These are phyloP conservation scores for Lycorma delicatula DNA, from an alignment of 1,140 invertebrate genomes.

Conservation along the genomic window DNA sequence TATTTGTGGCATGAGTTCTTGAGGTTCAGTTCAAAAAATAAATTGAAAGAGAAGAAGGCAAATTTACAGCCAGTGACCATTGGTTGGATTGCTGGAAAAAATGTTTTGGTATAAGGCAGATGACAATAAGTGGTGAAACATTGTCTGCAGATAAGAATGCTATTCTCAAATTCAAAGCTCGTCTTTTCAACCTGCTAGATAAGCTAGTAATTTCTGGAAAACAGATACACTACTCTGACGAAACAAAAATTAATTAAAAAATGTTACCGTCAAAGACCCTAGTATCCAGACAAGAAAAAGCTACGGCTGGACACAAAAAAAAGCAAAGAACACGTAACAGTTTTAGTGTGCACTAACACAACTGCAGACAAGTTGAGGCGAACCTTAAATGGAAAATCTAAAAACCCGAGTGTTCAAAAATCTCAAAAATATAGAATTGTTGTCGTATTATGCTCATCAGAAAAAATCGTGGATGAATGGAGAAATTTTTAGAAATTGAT, in stretches of 20 bases:
- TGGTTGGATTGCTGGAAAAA: slow-evolving; percentile 29
- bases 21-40: slow-evolving; percentile 1
- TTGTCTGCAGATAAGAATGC: background rate
- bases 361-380: background rate
- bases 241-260: background rate
- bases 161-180: background rate
- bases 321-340: too few species aligned
- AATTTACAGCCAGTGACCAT: slow-evolving; percentile 28
- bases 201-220: too few species aligned
- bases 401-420: background rate
- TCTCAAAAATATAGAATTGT: background rate
- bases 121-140: background rate
- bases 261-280: background rate
- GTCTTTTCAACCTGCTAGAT: background rate
- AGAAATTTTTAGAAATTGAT: slow-evolving; percentile 22
- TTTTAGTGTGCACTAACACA: background rate
- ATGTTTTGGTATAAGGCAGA: slow-evolving; percentile 18
- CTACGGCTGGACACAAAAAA: background rate
- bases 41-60: slow-evolving; percentile 15
- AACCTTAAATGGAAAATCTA: background rate
- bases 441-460: background rate
- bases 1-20: background rate
- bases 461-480: background rate
- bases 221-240: background rate
- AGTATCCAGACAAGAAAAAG: background rate